A percentile compares a stretch with the other conserved stretches of the same genome.
Conservation (phyloP, 1,140 invertebrate species). For the Neocloeon triangulifer region DNA sequence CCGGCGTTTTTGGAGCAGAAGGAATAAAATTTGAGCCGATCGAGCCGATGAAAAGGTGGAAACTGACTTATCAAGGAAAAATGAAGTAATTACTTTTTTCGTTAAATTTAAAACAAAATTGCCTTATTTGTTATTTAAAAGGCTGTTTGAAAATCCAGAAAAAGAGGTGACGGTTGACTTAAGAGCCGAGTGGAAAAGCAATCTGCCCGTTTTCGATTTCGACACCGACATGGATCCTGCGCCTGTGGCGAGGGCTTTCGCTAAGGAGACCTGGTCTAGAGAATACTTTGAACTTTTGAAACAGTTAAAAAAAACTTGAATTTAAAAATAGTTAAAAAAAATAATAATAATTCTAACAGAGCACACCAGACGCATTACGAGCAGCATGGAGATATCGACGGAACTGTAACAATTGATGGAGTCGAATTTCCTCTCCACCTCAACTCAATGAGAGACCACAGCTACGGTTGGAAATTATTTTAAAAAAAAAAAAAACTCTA, state of each 20-base stretch:
- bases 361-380: constrained; percentile 52
- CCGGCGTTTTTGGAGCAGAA: constrained; percentile 17
- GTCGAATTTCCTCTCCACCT: constrained; percentile 20
- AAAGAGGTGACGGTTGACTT: constrained; percentile 20
- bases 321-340: too few relatives aligned
- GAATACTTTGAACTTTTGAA: constrained; percentile 36
- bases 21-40: constrained; percentile 19
- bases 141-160: constrained; percentile 9
- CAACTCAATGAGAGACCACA: constrained; percentile 32
- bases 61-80: constrained; percentile 18
- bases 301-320: constrained; percentile 27
- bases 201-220: constrained; percentile 31
- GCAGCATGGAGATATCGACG: constrained; percentile 32
- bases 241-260: constrained; percentile 31
- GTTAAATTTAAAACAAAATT: constrained; percentile 1
- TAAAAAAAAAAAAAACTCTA: too few relatives aligned
- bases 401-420: constrained; percentile 24
- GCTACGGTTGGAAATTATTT: too few relatives aligned
- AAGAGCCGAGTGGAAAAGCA: constrained; percentile 23
- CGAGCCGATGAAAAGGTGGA: constrained; percentile 23
- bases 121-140: not conserved
- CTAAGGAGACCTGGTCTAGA: constrained; percentile 36
- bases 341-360: too few relatives aligned
- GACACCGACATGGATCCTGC: constrained; percentile 33
- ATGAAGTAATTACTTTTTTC: constrained; percentile 15